Evolutionary conservation across 2,888 invertebrate species (phyloP).

Genomic region (Oxystoma pomonae): DNA sequence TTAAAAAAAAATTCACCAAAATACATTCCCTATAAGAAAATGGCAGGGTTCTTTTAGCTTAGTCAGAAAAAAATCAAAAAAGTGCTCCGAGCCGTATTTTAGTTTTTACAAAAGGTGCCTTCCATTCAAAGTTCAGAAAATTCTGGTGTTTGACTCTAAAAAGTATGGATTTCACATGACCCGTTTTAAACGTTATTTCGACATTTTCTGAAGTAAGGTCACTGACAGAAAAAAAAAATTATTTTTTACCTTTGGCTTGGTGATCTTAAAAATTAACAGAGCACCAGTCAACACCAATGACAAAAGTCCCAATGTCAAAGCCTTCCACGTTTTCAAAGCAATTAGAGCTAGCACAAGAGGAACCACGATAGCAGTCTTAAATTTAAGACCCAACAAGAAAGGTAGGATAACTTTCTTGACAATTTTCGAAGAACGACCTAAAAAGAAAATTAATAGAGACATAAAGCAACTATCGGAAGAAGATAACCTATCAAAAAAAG

Average conservation of each 20-base stretch:
- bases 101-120: no score
- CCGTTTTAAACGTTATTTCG: no score
- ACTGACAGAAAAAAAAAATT: neutral
- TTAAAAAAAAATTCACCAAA: neutral
- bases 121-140: no score
- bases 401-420: constrained; percentile 82
- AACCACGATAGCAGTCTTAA: constrained; percentile 79
- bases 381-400: constrained; percentile 80
- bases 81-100: no score
- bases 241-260: constrained; percentile 68
- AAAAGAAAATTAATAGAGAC: no score
- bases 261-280: constrained; percentile 80
- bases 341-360: constrained; percentile 78
- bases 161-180: no score
- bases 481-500: no score
- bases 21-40: no score
- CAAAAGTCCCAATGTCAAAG: constrained; percentile 77
- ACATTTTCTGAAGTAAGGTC: no score
- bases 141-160: no score
- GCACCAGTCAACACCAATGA: constrained; percentile 82
- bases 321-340: constrained; percentile 87
- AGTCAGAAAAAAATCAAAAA: no score
- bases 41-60: neutral
- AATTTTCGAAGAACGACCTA: constrained; percentile 64
- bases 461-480: no score